These are phyloP conservation scores for Apistogramma diplotaenia DNA, from an alignment of 2,113 vertebrate genomes.

Conservation along the genomic window DNA sequence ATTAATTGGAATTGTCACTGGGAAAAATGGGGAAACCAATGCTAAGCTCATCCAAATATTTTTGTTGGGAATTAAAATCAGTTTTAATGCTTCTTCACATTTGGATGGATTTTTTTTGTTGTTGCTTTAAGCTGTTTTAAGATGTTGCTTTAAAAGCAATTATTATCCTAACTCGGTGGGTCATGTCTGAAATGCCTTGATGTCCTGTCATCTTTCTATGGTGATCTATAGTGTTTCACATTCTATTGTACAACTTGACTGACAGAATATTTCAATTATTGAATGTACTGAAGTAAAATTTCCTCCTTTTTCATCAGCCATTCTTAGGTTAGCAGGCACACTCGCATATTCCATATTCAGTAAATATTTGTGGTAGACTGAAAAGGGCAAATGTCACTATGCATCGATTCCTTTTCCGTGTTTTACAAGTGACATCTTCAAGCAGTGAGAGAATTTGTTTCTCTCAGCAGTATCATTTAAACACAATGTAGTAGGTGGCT, in stretches of 20 bases:
- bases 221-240: neutral
- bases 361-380: conserved; percentile 5
- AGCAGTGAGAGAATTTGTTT: neutral
- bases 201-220: neutral
- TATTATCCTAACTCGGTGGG: neutral
- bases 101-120: conserved; percentile 32
- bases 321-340: neutral
- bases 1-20: conserved; percentile 1
- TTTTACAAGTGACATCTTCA: conserved; percentile 18
- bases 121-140: conserved; percentile 19
- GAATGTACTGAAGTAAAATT: neutral
- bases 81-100: conserved; percentile 39
- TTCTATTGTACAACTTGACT: neutral
- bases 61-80: conserved; percentile 6
- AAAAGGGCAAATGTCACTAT: conserved; percentile 31
- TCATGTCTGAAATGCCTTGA: conserved; percentile 53
- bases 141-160: conserved; percentile 4
- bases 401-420: conserved; percentile 4
- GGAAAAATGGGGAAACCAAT: neutral
- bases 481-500: neutral
- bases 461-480: conserved; percentile 1
- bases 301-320: neutral
- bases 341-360: conserved; percentile 1
- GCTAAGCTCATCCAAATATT: conserved; percentile 37
- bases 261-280: neutral